Percentiles rank a stretch among this genome's conserved stretches.
phyloP scores from a whole-genome alignment of 2,113 vertebrate species.

The Hyperopisus bebe region DNA sequence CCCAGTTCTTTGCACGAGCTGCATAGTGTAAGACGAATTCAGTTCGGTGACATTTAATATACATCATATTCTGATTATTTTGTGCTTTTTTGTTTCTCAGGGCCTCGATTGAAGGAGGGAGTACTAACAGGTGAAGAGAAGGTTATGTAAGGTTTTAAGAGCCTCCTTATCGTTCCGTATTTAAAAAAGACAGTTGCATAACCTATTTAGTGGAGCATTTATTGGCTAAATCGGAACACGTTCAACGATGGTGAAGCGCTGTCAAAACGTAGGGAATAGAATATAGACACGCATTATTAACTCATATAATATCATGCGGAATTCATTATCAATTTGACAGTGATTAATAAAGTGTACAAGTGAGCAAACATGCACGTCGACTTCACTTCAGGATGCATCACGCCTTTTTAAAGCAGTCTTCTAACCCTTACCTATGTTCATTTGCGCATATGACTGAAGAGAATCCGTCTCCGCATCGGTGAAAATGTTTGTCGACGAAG shows the following conservation, averaged over 20 bases:
- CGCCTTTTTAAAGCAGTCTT: not conserved
- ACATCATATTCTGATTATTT: not conserved
- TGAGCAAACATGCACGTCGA: conserved; percentile 1
- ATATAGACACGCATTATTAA: not conserved
- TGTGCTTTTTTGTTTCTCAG: not conserved
- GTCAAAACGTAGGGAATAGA: not conserved
- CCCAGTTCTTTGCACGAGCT: not conserved
- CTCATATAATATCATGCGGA: not conserved
- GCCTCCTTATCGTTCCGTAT: not conserved
- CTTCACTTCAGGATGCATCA: not conserved
- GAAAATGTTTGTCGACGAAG: conserved; percentile 57
- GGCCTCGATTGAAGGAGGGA: not conserved
- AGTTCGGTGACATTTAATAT: not conserved
- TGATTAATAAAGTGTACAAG: not conserved
- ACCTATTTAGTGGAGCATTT: not conserved
- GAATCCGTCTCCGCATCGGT: conserved; percentile 50
- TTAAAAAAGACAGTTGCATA: conserved; percentile 5
- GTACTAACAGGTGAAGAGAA: not conserved
- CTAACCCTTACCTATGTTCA: conserved; percentile 61
- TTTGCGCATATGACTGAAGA: conserved; percentile 61
- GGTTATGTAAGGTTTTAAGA: not conserved
- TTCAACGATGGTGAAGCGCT: not conserved
- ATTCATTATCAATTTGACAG: not conserved
- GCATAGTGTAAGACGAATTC: not conserved
- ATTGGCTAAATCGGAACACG: not conserved